Base-by-base conservation (phyloP, 2,888 invertebrate species). In the Frankliniella fusca region DNA sequence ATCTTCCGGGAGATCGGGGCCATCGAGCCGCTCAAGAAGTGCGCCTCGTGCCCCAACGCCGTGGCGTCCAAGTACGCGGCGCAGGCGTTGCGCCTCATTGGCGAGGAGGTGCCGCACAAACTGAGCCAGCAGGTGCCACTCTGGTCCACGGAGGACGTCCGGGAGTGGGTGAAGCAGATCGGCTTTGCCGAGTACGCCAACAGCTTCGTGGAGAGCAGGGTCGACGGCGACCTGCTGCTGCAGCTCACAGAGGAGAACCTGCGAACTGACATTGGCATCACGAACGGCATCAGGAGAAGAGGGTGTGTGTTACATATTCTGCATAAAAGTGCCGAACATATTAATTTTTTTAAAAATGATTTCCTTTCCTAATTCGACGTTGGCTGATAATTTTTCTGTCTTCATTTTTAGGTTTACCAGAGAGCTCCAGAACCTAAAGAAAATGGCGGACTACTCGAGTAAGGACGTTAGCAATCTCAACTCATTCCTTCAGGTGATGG, bases 1-100 rank as follows among this genome's bases (percentile, higher is more conserved):
- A 94, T 97, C 86, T 98, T 98, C 88, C 91, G 93, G 84, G 96
- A 97, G 88, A 98, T 99, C 85, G 97, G 96, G 82, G 98, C 98
- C 0, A 94, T 99, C 84, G 97, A 97, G 86, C 95, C 98, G 0
- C 90, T 99, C 86, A 99, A 98, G 88, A 95, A 94, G 87, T 97
- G 98, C 0, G 99, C 99, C 12, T 97, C 97, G 87, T 98, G 98
- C 88, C 98, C 99, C 0, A 98, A 98, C 88, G 98, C 98, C 10
- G 95, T 98, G 5, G 98, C 98, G 0, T 98, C 98, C 0, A 98
- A 97, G 89, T 97, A 97, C 87, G 99, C 99, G 0, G 97, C 95
- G 10, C 96, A 96, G 90, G 97, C 97, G 0, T 89, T 97, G 86
- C 91, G 95, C 84, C 90, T 98, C 27, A 97, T 99, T 84, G 99